Percentiles rank a stretch among this genome's conserved stretches.
phyloP scores from a whole-genome alignment of 2,888 invertebrate genomes.

The Noctua fimbriata region DNA sequence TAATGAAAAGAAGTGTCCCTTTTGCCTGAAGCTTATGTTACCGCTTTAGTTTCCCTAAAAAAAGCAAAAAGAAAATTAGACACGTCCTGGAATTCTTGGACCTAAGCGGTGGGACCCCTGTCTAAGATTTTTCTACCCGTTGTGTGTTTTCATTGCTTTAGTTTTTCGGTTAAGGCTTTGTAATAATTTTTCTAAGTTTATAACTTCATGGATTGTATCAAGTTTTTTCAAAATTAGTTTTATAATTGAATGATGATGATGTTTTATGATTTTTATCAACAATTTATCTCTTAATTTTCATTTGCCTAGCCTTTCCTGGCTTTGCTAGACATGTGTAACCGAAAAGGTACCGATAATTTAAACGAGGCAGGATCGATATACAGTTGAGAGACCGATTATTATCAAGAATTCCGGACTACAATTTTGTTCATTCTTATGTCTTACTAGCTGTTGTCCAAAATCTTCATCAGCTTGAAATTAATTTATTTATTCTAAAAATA shows the following conservation, averaged over 20 bases:
- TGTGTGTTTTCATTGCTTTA: background rate
- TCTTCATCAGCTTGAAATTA: too few species aligned
- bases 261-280: background rate
- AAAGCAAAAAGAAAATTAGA: slow-evolving; percentile 68
- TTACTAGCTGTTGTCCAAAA: too few species aligned
- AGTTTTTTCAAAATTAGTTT: background rate
- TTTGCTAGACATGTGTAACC: background rate
- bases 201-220: background rate
- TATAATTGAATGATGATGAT: too few species aligned
- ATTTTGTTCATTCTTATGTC: background rate
- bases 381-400: background rate
- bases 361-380: background rate
- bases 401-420: background rate
- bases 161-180: background rate
- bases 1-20: slow-evolving; percentile 81
- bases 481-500: too few species aligned
- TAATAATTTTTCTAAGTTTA: background rate
- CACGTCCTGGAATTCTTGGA: slow-evolving; percentile 73
- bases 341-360: background rate
- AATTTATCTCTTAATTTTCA: background rate
- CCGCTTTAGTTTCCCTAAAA: slow-evolving; percentile 74
- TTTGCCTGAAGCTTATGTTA: slow-evolving; percentile 75
- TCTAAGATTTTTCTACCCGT: slow-evolving; percentile 9
- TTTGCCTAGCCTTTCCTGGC: background rate
- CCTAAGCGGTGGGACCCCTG: slow-evolving; percentile 1